Evolutionary conservation across 2,888 invertebrate genomes (phyloP).

Genomic region (Erebia aethiops): DNA sequence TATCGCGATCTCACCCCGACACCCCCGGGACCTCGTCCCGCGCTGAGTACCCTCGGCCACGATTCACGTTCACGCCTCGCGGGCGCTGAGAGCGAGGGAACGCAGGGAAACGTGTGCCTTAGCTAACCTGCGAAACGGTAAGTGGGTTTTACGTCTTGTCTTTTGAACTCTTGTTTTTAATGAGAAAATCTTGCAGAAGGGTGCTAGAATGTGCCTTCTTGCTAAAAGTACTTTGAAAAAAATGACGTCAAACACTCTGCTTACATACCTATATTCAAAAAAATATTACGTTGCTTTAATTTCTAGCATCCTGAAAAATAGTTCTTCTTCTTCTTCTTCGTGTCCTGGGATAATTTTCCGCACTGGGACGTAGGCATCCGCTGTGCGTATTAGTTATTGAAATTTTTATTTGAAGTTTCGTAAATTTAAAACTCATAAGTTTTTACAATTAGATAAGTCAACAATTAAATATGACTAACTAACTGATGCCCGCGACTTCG

Average conservation of each 20-base stretch:
- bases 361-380: too few species aligned
- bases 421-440: too few species aligned
- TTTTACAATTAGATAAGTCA: too few species aligned
- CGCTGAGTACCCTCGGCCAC: not conserved
- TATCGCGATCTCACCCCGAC: not conserved
- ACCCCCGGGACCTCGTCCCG: not conserved
- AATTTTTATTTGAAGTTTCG: too few species aligned
- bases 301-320: too few species aligned
- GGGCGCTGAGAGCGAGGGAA: not conserved
- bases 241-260: not conserved
- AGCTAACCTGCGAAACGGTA: not conserved
- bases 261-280: too few species aligned
- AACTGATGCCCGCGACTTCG: too few species aligned
- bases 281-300: too few species aligned
- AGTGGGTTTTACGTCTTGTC: not conserved
- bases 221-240: not conserved
- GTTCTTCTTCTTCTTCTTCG: too few species aligned
- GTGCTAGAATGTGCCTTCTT: not conserved
- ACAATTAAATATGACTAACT: too few species aligned
- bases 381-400: too few species aligned
- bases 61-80: constrained; percentile 2
- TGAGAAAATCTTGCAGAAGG: not conserved
- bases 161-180: constrained; percentile 6
- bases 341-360: too few species aligned
- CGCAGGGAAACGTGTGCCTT: not conserved